These are phyloP conservation scores for Takifugu rubripes DNA, from an alignment of 2,797 vertebrate species.

Conservation along the genomic window DNA sequence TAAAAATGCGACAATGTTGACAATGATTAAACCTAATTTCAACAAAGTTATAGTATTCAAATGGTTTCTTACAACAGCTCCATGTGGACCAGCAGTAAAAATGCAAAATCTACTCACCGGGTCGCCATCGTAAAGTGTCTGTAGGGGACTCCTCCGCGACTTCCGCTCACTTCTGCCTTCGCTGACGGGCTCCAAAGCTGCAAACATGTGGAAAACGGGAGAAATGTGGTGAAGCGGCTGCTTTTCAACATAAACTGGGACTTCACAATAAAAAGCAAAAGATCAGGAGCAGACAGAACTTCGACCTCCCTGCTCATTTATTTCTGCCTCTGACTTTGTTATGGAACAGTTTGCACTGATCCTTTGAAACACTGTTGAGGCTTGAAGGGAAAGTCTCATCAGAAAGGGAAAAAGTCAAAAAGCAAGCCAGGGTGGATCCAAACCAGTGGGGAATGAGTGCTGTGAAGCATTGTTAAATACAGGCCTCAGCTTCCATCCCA, in stretches of 20 bases:
- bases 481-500: slow-evolving; percentile 16
- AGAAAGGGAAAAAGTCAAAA: too few relatives aligned
- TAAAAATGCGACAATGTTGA: background rate
- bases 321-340: background rate
- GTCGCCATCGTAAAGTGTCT: slow-evolving; percentile 82
- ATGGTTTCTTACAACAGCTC: background rate
- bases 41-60: background rate
- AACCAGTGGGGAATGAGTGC: background rate
- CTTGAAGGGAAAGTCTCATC: too few relatives aligned
- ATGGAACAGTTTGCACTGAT: background rate
- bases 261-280: too few relatives aligned
- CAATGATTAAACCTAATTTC: background rate
- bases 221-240: background rate
- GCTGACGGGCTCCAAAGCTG: slow-evolving; percentile 63
- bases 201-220: slow-evolving; percentile 11
- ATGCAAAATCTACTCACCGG: slow-evolving; percentile 77
- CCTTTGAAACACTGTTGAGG: background rate
- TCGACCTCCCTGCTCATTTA: background rate
- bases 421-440: background rate
- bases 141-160: slow-evolving; percentile 82
- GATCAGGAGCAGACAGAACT: too few relatives aligned
- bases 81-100: too few relatives aligned
- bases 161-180: slow-evolving; percentile 74
- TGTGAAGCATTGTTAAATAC: background rate
- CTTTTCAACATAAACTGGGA: background rate